These are phyloP conservation scores for Theristicus caerulescens DNA, from an alignment of 2,113 vertebrate genomes.

Conservation along the genomic window DNA sequence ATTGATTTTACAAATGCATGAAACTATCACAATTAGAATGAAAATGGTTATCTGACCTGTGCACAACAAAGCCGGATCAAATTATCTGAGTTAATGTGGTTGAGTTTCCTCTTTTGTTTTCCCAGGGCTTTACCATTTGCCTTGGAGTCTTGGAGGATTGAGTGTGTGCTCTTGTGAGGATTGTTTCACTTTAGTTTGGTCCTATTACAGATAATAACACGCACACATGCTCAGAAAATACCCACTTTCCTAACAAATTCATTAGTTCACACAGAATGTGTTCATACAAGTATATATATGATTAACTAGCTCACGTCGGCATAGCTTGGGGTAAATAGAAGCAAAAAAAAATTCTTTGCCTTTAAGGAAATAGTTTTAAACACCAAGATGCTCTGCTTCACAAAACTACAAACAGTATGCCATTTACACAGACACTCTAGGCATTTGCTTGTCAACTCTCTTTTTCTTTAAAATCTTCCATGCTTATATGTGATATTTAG, in stretches of 20 bases:
- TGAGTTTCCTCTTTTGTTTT: background rate
- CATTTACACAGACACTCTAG: conserved; percentile 66
- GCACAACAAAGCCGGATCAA: background rate
- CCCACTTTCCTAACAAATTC: background rate
- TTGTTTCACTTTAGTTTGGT: background rate
- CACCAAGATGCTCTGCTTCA: conserved; percentile 69
- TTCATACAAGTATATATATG: background rate
- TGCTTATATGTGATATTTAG: conserved; percentile 36
- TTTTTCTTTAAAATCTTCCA: conserved; percentile 52
- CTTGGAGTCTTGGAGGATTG: background rate
- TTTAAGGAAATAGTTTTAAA: conserved; percentile 58
- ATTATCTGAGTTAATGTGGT: background rate
- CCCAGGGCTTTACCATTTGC: background rate
- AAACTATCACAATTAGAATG: background rate
- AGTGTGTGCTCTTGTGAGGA: background rate
- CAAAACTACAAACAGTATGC: conserved; percentile 39
- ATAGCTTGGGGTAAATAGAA: conserved; percentile 32
- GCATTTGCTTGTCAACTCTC: conserved; percentile 65
- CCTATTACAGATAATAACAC: background rate
- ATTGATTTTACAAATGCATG: background rate
- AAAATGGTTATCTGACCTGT: background rate
- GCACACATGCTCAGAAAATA: background rate
- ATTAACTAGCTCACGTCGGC: background rate
- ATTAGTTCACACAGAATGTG: background rate
- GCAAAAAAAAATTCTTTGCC: conserved; percentile 31